Evolutionary conservation across 2,113 vertebrate genomes (phyloP).

Genomic region (Craseonycteris thonglongyai): DNA sequence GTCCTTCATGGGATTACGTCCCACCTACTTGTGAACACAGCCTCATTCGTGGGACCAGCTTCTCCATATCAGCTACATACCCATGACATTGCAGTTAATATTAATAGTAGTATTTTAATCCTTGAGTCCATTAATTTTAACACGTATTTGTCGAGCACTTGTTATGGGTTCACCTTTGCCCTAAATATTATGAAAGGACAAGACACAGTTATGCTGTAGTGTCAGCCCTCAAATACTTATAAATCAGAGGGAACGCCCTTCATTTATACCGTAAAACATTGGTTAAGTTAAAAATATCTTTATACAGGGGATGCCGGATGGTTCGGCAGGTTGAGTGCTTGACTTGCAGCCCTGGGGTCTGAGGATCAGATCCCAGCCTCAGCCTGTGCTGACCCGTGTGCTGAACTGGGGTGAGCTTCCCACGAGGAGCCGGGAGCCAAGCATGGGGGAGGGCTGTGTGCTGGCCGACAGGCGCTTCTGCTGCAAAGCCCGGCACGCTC

Average conservation of each 20-base stretch:
- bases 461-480: background rate
- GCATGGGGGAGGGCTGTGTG: background rate
- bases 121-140: background rate
- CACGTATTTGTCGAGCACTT: background rate
- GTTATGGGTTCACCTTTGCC: background rate
- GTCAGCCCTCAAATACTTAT: too few species aligned
- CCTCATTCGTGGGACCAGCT: rapidly evolving
- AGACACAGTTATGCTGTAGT: rapidly evolving
- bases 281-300: background rate
- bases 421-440: too few species aligned
- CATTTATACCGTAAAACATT: background rate
- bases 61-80: background rate
- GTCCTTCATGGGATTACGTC: background rate
- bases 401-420: too few species aligned
- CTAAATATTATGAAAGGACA: background rate
- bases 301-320: background rate
- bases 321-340: too few species aligned
- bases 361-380: too few species aligned
- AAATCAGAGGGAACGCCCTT: background rate
- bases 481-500: background rate
- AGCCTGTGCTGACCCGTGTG: too few species aligned
- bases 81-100: background rate
- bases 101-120: background rate
- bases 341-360: too few species aligned
- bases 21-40: rapidly evolving